Evolutionary conservation across 1,140 invertebrate genomes (phyloP).

Genomic region (Trachymyrmex cornetzi): DNA sequence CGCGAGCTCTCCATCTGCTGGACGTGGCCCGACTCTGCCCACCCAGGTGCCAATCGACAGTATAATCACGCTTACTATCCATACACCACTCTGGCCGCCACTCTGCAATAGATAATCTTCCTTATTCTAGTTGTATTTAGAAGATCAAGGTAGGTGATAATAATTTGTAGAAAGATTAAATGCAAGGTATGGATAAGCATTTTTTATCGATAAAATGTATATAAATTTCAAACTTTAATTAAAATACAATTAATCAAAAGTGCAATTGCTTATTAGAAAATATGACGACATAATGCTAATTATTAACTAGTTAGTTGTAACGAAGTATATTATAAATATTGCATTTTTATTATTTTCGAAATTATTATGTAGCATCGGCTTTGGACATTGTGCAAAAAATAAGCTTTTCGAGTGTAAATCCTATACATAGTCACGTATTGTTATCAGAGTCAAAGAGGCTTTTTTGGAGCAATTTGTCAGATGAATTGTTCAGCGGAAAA

Average conservation of each 20-base stretch:
- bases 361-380: not conserved
- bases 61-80: conserved; percentile 78
- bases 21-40: conserved; percentile 79
- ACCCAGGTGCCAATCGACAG: conserved; percentile 80
- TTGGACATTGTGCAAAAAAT: not conserved
- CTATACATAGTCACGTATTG: not conserved
- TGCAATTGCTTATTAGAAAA: not conserved
- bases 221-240: not conserved
- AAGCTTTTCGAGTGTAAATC: not conserved
- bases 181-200: not conserved
- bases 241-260: not conserved
- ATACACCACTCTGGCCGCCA: conserved; percentile 78
- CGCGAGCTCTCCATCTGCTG: conserved; percentile 80
- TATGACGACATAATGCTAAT: not conserved
- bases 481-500: conserved; percentile 26
- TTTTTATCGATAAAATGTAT: not conserved
- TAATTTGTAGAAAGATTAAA: not conserved
- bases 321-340: not conserved
- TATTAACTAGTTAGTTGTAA: not conserved
- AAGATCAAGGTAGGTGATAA: not conserved
- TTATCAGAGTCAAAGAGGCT: conserved; percentile 41
- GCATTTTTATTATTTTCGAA: conserved; percentile 4
- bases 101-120: conserved; percentile 67
- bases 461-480: conserved; percentile 12
- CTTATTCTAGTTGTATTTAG: not conserved